phyloP scores from a whole-genome alignment of 2,797 vertebrate species.

The Leucoraja ocellata region DNA sequence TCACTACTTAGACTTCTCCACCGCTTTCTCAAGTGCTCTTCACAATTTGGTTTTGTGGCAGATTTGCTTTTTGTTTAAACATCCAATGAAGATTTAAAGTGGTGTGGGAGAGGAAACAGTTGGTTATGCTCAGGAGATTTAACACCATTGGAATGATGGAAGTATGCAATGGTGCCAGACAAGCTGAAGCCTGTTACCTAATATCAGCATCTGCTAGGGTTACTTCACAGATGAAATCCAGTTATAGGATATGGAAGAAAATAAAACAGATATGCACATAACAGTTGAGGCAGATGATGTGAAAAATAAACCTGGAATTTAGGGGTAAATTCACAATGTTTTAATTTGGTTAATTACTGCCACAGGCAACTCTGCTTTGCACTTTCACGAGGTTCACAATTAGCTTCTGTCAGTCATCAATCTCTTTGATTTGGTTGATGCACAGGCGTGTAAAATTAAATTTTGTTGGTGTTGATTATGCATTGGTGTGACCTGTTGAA shows the following conservation, averaged over 20 bases:
- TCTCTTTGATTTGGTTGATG: neutral
- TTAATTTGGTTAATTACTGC: neutral
- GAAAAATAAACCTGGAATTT: neutral
- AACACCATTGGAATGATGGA: neutral
- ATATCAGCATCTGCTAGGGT: neutral
- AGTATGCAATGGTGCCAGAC: neutral
- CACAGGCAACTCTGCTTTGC: neutral
- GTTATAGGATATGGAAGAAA: conserved; percentile 5
- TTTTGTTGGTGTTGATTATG: neutral
- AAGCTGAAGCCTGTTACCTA: neutral
- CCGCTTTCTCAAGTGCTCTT: neutral
- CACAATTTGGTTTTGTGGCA: neutral
- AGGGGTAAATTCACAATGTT: neutral
- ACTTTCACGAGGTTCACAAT: neutral
- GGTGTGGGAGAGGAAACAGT: neutral
- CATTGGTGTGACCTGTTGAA: neutral
- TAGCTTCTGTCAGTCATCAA: neutral
- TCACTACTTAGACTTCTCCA: neutral
- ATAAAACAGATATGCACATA: conserved; percentile 6
- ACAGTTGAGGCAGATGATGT: neutral
- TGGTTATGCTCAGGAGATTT: neutral
- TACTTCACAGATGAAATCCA: conserved; percentile 13
- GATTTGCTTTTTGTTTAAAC: neutral
- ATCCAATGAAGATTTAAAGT: neutral
- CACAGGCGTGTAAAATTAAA: neutral